Percentiles rank a stretch among this genome's conserved stretches.
Evolutionary conservation across 1,140 invertebrate species (phyloP).

Genomic region (Centruroides sculpturatus): DNA sequence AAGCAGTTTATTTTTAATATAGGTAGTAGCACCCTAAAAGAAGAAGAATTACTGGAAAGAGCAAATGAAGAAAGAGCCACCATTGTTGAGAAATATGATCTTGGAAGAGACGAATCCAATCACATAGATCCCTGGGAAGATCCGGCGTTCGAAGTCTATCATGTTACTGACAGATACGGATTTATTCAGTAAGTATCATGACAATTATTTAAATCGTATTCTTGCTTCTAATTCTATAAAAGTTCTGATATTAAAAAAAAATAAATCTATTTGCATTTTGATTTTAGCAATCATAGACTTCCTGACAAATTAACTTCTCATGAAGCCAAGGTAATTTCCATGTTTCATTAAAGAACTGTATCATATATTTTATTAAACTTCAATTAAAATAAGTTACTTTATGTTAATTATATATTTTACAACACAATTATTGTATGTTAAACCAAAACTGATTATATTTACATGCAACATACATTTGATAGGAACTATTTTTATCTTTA

Average conservation of each 20-base stretch:
- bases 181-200: conserved; percentile 46
- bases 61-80: neutral
- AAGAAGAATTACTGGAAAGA: neutral
- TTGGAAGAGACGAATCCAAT: neutral
- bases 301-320: conserved; percentile 15
- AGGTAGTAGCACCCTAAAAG: no score
- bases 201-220: no score
- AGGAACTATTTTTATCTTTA: no score
- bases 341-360: neutral
- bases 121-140: conserved; percentile 81
- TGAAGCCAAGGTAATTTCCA: conserved; percentile 11
- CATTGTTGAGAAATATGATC: neutral
- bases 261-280: neutral
- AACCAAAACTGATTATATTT: no score
- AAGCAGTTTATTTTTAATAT: no score
- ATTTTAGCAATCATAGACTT: conserved; percentile 12
- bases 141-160: conserved; percentile 85
- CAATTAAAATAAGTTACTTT: no score
- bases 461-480: no score
- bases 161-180: conserved; percentile 89
- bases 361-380: no score
- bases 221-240: no score
- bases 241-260: no score
- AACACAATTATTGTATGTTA: no score
- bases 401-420: no score